Conservation (phyloP, 2,113 vertebrate genomes). For the Hyla sarda region DNA sequence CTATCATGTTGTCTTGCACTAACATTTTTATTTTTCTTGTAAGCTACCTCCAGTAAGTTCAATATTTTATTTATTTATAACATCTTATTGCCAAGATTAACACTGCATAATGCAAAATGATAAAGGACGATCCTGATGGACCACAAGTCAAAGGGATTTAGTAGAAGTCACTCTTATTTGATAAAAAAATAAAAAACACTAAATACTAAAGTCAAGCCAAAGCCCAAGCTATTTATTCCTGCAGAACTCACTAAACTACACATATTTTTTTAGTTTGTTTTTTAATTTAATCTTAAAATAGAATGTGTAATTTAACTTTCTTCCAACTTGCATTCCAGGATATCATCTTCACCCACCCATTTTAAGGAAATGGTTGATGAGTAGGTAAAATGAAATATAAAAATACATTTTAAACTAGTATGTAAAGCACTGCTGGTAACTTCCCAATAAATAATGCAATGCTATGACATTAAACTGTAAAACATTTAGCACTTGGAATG, state of each 20-base stretch:
- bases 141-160: too few species aligned
- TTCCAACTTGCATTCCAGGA: not conserved
- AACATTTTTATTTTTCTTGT: too few species aligned
- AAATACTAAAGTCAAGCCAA: not conserved
- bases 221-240: not conserved
- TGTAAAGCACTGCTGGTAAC: conserved; percentile 9
- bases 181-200: too few species aligned
- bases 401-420: not conserved
- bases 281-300: not conserved
- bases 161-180: too few species aligned
- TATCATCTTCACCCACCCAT: not conserved
- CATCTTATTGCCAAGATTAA: too few species aligned
- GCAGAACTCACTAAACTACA: not conserved
- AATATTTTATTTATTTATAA: too few species aligned
- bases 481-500: conserved; percentile 8
- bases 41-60: too few species aligned
- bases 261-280: not conserved
- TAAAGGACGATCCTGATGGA: too few species aligned
- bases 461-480: conserved; percentile 14
- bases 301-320: not conserved
- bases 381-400: not conserved
- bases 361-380: not conserved
- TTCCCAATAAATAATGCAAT: conserved; percentile 18
- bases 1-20: too few species aligned
- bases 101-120: too few species aligned